Conservation (phyloP, 92 coral and sea anemone species). For the Scolanthus callimorphus region DNA sequence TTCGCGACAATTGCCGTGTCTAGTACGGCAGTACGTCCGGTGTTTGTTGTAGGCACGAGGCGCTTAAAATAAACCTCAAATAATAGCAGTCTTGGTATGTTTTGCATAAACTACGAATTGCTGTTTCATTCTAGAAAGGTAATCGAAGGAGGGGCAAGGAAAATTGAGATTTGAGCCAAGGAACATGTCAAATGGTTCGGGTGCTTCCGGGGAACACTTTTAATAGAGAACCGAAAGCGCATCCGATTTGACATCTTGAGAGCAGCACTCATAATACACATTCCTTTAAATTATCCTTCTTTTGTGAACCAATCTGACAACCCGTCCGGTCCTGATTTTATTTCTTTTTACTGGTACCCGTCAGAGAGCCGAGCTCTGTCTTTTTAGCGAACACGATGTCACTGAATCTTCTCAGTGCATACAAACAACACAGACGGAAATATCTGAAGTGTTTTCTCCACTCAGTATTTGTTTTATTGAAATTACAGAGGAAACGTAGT, state of each 20-base stretch:
- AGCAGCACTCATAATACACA: conserved; percentile 3
- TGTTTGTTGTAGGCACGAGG: conserved; percentile 1
- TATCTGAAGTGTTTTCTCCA: not conserved
- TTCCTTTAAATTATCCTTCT: conserved; percentile 11
- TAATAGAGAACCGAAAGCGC: too few relatives aligned
- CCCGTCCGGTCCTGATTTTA: conserved; percentile 28
- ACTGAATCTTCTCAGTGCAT: not conserved
- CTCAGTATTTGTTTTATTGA: conserved; percentile 5
- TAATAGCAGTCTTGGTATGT: not conserved
- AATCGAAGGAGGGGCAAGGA: not conserved
- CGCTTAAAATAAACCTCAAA: not conserved
- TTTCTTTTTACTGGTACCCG: conserved; percentile 47
- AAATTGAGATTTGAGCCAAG: too few relatives aligned
- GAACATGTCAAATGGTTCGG: too few relatives aligned
- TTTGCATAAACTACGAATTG: not conserved
- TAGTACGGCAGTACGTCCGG: not conserved
- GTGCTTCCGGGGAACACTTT: too few relatives aligned
- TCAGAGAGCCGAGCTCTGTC: conserved; percentile 9
- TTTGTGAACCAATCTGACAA: conserved; percentile 4
- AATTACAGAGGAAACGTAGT: conserved; percentile 30
- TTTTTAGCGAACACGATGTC: too few relatives aligned
- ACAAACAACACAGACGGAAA: not conserved
- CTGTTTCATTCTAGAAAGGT: not conserved
- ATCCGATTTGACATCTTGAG: too few relatives aligned
- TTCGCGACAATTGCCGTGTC: too few relatives aligned